phyloP scores from a whole-genome alignment of 1,140 invertebrate genomes.

The Conopomorpha cramerella region DNA sequence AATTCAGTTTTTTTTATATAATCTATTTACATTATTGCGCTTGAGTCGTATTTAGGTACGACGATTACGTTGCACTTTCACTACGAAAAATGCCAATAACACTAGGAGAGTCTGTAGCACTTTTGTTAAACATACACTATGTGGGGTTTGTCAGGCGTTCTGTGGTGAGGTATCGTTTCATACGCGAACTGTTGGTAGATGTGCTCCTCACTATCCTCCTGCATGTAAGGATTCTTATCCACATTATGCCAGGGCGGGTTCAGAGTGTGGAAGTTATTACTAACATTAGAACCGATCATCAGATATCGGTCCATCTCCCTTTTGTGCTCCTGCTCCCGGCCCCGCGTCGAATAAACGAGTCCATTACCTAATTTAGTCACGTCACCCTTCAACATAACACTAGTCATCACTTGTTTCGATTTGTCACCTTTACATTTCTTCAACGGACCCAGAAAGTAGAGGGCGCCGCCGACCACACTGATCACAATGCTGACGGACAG shows the following conservation, averaged over 20 bases:
- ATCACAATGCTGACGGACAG: conserved; percentile 62
- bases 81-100: no score
- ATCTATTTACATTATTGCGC: conserved; percentile 56
- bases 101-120: no score
- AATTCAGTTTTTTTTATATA: conserved; percentile 47
- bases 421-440: conserved; percentile 60
- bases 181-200: conserved; percentile 65
- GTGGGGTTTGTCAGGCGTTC: conserved; percentile 62
- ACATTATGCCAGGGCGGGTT: conserved; percentile 62
- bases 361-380: conserved; percentile 55
- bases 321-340: conserved; percentile 52
- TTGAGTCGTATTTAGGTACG: conserved; percentile 23
- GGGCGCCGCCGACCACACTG: conserved; percentile 57
- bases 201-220: conserved; percentile 57
- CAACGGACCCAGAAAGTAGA: conserved; percentile 61
- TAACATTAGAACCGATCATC: conserved; percentile 60
- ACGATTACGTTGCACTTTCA: conserved; percentile 18
- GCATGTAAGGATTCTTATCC: conserved; percentile 57
- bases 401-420: conserved; percentile 54
- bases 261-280: conserved; percentile 61
- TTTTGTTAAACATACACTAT: conserved; percentile 67
- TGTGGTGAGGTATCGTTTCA: conserved; percentile 57
- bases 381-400: conserved; percentile 53
- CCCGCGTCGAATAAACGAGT: conserved; percentile 44
- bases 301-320: conserved; percentile 61